A percentile compares a stretch with the other conserved stretches of the same genome.
Evolutionary conservation across 1,140 invertebrate genomes (phyloP).

Genomic region (Drosophila mojavensis): DNA sequence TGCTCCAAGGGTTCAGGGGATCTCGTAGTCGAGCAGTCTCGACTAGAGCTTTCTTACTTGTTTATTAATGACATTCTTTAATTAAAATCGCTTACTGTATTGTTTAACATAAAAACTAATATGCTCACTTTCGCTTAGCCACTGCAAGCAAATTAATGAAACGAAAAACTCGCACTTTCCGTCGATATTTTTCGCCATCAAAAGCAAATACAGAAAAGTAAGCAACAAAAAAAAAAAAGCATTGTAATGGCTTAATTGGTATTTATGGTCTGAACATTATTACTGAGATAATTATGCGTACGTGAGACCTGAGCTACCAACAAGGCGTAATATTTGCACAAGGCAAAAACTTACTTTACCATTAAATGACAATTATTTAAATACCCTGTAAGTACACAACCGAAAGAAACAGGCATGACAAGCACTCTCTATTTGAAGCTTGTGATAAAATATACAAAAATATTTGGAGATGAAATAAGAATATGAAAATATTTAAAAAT

Average conservation of each 20-base stretch:
- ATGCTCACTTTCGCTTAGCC: too few species aligned
- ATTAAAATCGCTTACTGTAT: too few species aligned
- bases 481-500: neutral
- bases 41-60: too few species aligned
- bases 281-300: slow-evolving; percentile 36
- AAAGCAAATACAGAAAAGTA: neutral
- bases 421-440: neutral
- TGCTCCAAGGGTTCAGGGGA: too few species aligned
- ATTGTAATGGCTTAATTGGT: slow-evolving; percentile 78
- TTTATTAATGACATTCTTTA: too few species aligned
- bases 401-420: too few species aligned
- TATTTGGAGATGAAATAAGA: neutral
- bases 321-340: slow-evolving; percentile 21
- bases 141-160: slow-evolving; percentile 42
- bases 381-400: slow-evolving; percentile 2
- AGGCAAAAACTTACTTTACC: slow-evolving; percentile 3
- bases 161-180: slow-evolving; percentile 41
- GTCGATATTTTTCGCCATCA: slow-evolving; percentile 41
- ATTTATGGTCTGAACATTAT: slow-evolving; percentile 55
- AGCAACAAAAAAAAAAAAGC: slow-evolving; percentile 49
- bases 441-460: too few species aligned
- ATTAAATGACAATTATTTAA: neutral
- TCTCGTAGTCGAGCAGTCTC: too few species aligned
- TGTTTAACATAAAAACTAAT: too few species aligned
- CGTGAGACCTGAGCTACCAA: slow-evolving; percentile 33